These are phyloP conservation scores for Sylvia atricapilla DNA, from an alignment of 2,113 vertebrate species.

Conservation along the genomic window DNA sequence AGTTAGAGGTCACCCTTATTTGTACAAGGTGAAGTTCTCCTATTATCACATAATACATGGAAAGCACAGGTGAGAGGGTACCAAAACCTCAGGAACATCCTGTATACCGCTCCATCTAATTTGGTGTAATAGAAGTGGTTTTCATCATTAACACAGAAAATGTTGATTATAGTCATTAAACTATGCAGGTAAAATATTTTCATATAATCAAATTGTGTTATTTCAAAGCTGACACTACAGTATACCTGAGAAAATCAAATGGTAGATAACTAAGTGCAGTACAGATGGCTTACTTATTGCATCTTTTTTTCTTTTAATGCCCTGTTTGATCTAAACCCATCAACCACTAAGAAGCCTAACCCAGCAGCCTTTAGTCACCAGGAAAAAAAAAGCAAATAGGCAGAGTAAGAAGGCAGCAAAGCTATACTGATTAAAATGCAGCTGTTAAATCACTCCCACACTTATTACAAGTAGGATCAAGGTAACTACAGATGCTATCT, in stretches of 20 bases:
- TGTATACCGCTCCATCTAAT: not conserved
- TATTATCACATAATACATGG: not conserved
- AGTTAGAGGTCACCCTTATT: not conserved
- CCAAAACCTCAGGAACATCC: not conserved
- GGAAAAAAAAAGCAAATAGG: not conserved
- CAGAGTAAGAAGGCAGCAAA: not conserved
- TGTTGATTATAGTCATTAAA: not conserved
- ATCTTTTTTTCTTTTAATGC: not conserved
- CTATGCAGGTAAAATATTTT: not conserved
- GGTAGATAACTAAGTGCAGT: not conserved
- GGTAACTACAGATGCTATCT: not conserved
- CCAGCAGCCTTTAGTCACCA: not conserved
- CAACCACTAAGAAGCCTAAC: not conserved
- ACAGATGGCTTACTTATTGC: not conserved
- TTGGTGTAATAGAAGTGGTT: not conserved
- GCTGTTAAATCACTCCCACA: not conserved
- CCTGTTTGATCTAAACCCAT: not conserved
- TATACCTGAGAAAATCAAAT: not conserved
- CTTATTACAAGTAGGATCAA: not conserved
- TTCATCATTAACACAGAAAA: not conserved
- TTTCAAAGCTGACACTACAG: not conserved
- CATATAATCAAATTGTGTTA: not conserved
- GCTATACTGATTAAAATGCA: not conserved
- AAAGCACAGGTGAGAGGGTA: not conserved
- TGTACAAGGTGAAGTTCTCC: not conserved